Conservation (phyloP, 2,888 invertebrate genomes). For the Stenotaenia linearis region DNA sequence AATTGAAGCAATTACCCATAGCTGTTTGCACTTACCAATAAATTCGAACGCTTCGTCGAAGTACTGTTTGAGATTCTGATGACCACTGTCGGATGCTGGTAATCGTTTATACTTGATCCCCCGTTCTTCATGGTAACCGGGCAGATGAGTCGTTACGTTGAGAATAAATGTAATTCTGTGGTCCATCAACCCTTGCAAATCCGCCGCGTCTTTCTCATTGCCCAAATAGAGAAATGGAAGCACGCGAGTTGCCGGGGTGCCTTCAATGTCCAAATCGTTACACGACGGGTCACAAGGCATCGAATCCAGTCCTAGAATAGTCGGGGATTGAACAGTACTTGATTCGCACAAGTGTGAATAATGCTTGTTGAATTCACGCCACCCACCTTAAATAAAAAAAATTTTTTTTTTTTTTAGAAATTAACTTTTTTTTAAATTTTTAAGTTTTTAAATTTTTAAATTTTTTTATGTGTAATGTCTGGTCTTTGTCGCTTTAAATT, state of each 20-base stretch:
- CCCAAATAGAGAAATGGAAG: constrained; percentile 75
- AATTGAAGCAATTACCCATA: background rate
- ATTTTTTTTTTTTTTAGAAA: background rate
- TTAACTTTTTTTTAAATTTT: background rate
- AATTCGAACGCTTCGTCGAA: constrained; percentile 80
- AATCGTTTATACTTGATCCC: constrained; percentile 68
- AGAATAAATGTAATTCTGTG: constrained; percentile 69
- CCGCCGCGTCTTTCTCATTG: constrained; percentile 72
- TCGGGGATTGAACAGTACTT: constrained; percentile 7
- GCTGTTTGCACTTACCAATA: constrained; percentile 60
- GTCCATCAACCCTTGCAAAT: constrained; percentile 59
- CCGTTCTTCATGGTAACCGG: constrained; percentile 62
- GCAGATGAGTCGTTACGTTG: constrained; percentile 72
- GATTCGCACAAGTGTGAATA: constrained; percentile 65
- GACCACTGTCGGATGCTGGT: constrained; percentile 74
- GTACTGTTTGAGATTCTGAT: constrained; percentile 80
- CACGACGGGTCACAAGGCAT: background rate
- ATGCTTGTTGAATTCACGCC: constrained; percentile 44
- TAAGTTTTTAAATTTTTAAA: background rate
- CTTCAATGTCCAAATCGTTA: constrained; percentile 54
- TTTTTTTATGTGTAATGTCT: background rate
- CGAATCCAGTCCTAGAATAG: background rate
- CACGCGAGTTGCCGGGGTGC: constrained; percentile 69
- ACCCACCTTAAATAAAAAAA: constrained; percentile 42
- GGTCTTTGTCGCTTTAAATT: background rate